Conservation (phyloP, 1,140 invertebrate species). For the Drepana arcuata region DNA sequence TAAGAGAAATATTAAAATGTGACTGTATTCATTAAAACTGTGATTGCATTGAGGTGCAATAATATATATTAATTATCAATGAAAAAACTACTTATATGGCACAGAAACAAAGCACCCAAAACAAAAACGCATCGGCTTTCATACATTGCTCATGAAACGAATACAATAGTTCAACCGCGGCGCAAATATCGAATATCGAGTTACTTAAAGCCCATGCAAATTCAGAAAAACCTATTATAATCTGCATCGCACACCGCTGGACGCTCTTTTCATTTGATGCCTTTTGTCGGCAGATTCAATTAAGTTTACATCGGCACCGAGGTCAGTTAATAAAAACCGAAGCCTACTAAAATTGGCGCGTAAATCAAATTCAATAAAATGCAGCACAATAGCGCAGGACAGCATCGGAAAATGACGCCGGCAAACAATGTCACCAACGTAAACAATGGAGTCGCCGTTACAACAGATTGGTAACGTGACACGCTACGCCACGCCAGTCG, state of each 20-base stretch:
- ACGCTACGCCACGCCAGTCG: conserved; percentile 29
- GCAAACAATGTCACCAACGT: conserved; percentile 51
- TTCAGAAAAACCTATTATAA: conserved; percentile 70
- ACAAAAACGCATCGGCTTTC: neutral
- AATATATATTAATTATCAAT: conserved; percentile 12
- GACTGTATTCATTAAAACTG: no score
- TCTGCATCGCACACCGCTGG: conserved; percentile 67
- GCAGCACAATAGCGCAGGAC: conserved; percentile 39
- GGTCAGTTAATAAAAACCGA: conserved; percentile 71
- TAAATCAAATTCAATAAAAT: conserved; percentile 71
- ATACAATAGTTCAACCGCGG: conserved; percentile 55
- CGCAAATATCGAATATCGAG: conserved; percentile 62
- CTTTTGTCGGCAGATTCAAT: conserved; percentile 70
- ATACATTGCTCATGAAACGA: conserved; percentile 10
- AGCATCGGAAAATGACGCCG: conserved; percentile 52
- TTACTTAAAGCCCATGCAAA: conserved; percentile 64
- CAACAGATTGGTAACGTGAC: no score
- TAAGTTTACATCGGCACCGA: conserved; percentile 69
- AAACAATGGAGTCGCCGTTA: no score
- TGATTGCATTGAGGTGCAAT: no score
- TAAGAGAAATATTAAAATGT: no score
- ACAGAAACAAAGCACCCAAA: no score
- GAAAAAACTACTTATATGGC: conserved; percentile 3
- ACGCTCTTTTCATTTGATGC: conserved; percentile 67
- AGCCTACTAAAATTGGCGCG: conserved; percentile 68